Percentiles rank a stretch among this genome's conserved stretches.
Evolutionary conservation across 2,113 vertebrate genomes (phyloP).

Genomic region (Pterophyllum scalare): DNA sequence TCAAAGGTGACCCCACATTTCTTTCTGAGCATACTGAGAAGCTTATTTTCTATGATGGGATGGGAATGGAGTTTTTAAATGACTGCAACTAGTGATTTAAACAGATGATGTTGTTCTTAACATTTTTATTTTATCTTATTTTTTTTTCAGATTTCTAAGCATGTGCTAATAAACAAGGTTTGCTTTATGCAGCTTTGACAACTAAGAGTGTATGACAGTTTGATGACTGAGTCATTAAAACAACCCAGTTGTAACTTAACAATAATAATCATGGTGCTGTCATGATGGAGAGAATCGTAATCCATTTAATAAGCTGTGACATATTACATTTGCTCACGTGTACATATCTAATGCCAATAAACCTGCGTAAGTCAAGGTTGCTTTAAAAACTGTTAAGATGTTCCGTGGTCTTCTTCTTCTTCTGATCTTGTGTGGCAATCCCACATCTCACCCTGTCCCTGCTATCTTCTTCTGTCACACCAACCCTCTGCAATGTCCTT

Average conservation of each 20-base stretch:
- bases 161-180: constrained; percentile 47
- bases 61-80: constrained; percentile 29
- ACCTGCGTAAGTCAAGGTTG: constrained; percentile 19
- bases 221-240: constrained; percentile 30
- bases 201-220: constrained; percentile 40
- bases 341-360: constrained; percentile 59
- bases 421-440: background rate
- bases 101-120: constrained; percentile 35
- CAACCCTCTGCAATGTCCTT: background rate
- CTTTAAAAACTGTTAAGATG: constrained; percentile 24
- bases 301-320: constrained; percentile 19
- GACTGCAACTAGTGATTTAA: constrained; percentile 58
- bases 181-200: constrained; percentile 25
- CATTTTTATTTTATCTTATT: constrained; percentile 68
- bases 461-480: rapidly evolving
- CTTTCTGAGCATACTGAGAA: constrained; percentile 7
- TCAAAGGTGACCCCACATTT: constrained; percentile 10
- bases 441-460: background rate
- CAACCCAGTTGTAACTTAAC: background rate
- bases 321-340: constrained; percentile 47
- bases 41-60: constrained; percentile 51
- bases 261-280: constrained; percentile 35
- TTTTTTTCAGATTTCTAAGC: constrained; percentile 58
- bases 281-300: background rate
- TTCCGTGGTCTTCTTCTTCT: background rate